Base-by-base conservation (phyloP, 2,797 vertebrate species). In the Ara ararauna region DNA sequence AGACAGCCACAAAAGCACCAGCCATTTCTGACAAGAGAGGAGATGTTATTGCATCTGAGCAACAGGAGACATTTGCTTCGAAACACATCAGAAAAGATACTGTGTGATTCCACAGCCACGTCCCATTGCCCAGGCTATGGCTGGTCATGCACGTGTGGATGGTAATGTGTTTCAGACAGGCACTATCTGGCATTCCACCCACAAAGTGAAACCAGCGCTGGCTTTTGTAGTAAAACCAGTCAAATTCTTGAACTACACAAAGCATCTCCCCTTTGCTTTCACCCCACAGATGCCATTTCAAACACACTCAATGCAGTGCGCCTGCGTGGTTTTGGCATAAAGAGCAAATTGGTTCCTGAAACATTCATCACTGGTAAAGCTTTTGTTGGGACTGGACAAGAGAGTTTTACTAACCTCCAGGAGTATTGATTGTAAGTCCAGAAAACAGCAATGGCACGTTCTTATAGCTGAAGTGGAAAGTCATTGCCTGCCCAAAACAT, bases 391-490 rank as follows among this genome's bases (percentile, higher is more conserved):
- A 88, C 24, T 29, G 67, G 60, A 79, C n/a, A 42, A 81, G 65
- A 85, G 23, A 54, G 60, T 65, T 42, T 87, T 94, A 98, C 98
- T 98, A 60, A 99, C 99, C 99, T 98, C 99, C 99, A 71, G 98
- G 96, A 38, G 98, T 98, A 97, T 99, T 99, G 98, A 99, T 99
- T 94, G 98, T 89, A 79, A 99, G 98, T 27, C 99, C 98, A 2
- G 98, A 97, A 96, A 99, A 99, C 65, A 99, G 98, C 85, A 99
- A 94, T 84, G 98, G 98, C 96, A 99, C 99, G 5, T 99, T 98
- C 50, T 97, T 87, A 96, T 93, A 98, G 89, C 97, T 98, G 26
- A 99, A 99, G 98, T 99, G 98, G 98, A 99, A 99, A 51, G 98
- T 98, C 99, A 99, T 99, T 72, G 62, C 97, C 99, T 99, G 97